Evolutionary conservation across 2,113 vertebrate species (phyloP).

Genomic region (Zapus hudsonius): DNA sequence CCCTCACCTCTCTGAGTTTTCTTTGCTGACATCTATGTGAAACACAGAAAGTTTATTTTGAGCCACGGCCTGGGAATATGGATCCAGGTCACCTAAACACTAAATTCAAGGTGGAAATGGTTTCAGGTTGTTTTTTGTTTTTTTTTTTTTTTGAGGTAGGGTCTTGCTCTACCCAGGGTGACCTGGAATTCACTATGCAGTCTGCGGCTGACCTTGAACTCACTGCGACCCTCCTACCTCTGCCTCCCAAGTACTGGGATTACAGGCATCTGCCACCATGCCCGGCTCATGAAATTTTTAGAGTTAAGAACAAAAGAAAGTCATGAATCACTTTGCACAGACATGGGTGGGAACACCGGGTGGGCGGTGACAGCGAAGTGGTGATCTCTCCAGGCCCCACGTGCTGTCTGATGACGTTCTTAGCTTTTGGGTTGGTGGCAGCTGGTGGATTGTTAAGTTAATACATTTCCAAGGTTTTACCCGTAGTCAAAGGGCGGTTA

Average conservation of each 20-base stretch:
- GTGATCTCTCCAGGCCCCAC: background rate
- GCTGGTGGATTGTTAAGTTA: background rate
- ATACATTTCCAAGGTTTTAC: background rate
- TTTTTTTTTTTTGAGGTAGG: no score
- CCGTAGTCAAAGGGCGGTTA: background rate
- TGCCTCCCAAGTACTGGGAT: no score
- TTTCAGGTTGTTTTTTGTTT: no score
- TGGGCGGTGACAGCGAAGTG: no score
- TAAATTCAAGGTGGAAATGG: background rate
- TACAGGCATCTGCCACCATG: no score
- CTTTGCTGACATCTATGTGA: background rate
- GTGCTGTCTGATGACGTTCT: background rate
- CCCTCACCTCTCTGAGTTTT: background rate
- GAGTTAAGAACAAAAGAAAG: background rate
- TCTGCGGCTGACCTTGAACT: no score
- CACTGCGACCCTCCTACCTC: no score
- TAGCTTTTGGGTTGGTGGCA: background rate
- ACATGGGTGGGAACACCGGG: background rate
- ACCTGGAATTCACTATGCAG: no score
- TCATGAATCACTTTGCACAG: background rate
- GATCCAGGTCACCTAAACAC: background rate
- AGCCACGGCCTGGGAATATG: fast-evolving
- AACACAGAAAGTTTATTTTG: background rate
- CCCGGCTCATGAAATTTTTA: background rate
- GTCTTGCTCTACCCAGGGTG: no score